Evolutionary conservation across 2,888 invertebrate genomes (phyloP).

Genomic region (Sphaeridia pumilis): DNA sequence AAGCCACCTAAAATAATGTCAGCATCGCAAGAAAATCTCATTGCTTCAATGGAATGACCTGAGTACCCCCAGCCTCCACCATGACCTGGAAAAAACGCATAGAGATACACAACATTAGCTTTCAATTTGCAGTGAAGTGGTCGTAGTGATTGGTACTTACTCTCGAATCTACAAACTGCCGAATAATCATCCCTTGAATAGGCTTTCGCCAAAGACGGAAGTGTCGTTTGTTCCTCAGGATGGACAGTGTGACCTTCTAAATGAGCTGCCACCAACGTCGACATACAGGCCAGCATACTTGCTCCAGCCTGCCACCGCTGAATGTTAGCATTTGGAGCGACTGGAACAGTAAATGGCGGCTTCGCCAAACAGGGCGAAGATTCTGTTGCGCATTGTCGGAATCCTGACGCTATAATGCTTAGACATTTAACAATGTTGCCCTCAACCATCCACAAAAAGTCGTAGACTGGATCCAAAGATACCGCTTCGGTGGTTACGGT

Average conservation of each 20-base stretch:
- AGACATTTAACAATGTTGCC: slow-evolving; percentile 57
- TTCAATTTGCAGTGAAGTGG: background rate
- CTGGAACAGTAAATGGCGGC: slow-evolving; percentile 36
- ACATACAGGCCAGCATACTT: slow-evolving; percentile 76
- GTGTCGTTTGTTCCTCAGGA: slow-evolving; percentile 42
- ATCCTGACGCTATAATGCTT: slow-evolving; percentile 71
- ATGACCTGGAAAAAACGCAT: slow-evolving; percentile 49
- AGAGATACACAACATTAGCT: background rate
- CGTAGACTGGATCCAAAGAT: slow-evolving; percentile 81
- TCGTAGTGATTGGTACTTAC: slow-evolving; percentile 41
- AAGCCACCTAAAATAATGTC: slow-evolving; percentile 84
- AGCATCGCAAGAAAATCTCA: slow-evolving; percentile 85
- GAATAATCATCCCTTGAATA: slow-evolving; percentile 68
- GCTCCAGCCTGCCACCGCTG: slow-evolving; percentile 54
- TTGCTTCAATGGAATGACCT: slow-evolving; percentile 89
- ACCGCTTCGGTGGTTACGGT: slow-evolving; percentile 68
- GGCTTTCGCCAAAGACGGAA: slow-evolving; percentile 43
- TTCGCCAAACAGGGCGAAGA: slow-evolving; percentile 36
- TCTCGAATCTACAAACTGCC: slow-evolving; percentile 79
- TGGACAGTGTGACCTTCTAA: slow-evolving; percentile 49
- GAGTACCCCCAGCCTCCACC: slow-evolving; percentile 99
- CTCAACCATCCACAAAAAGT: slow-evolving; percentile 80
- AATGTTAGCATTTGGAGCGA: slow-evolving; percentile 33
- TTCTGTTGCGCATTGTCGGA: slow-evolving; percentile 38
- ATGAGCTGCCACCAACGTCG: slow-evolving; percentile 68